Percentiles rank a stretch among this genome's conserved stretches.
Evolutionary conservation across 1,140 invertebrate species (phyloP).

Genomic region (Hycleus cichorii): DNA sequence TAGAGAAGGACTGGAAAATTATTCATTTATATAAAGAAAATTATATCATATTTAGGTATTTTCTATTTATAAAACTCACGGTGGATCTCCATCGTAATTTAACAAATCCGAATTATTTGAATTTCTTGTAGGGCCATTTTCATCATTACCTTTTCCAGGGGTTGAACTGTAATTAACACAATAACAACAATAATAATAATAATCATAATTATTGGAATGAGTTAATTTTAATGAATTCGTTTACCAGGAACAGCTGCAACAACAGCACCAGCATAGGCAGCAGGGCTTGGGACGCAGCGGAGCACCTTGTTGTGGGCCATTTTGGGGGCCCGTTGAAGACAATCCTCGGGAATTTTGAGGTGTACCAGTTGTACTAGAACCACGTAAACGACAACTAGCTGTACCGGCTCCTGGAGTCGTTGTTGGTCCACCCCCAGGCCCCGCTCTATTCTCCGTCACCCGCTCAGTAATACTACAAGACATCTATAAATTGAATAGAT

Average conservation of each 20-base stretch:
- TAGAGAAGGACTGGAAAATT: constrained; percentile 66
- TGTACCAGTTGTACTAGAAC: constrained; percentile 28
- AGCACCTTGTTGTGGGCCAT: constrained; percentile 26
- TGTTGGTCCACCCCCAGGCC: constrained; percentile 19
- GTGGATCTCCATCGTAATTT: constrained; percentile 52
- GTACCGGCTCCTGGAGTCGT: constrained; percentile 15
- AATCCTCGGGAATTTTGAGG: constrained; percentile 33
- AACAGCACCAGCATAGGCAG: constrained; percentile 63
- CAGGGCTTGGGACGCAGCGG: constrained; percentile 44
- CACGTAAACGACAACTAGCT: constrained; percentile 27
- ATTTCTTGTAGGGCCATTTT: constrained; percentile 55
- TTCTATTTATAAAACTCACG: constrained; percentile 47
- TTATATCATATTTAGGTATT: constrained; percentile 2
- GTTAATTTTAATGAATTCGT: constrained; percentile 14
- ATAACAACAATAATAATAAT: neutral
- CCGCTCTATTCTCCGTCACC: constrained; percentile 33
- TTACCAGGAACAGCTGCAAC: constrained; percentile 66
- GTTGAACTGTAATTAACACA: constrained; percentile 49
- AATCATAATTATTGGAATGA: neutral
- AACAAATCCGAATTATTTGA: constrained; percentile 50
- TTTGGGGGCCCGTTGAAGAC: constrained; percentile 17
- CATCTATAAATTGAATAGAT: constrained; percentile 33
- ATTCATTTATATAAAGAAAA: neutral
- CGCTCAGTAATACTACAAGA: constrained; percentile 41
- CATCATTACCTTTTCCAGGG: constrained; percentile 53